Base-by-base conservation (phyloP, 2,888 invertebrate genomes). In the Ernsta delagoae region DNA sequence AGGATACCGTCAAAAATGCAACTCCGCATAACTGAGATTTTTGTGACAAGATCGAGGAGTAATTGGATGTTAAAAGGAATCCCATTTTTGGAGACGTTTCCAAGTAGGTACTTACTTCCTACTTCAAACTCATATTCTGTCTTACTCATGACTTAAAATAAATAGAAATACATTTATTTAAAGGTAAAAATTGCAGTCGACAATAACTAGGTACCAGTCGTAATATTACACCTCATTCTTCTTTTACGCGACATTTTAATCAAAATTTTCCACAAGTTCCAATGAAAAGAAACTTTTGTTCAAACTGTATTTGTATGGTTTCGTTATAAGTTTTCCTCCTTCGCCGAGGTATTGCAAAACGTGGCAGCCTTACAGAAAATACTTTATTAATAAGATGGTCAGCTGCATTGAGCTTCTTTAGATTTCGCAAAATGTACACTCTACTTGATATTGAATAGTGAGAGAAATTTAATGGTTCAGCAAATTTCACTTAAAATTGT, bases 231-330 rank as follows among this genome's bases (percentile, higher is more conserved):
- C 36, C 36, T 36, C 4, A 3, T 24, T 24, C 24, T 24, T 24
- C 24, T 24, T 24, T 24, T 24, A 24, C 24, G 7, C 7, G 41
- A 50, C 8, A 16, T 24, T 16, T 50, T 7, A 3, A 12, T 48
- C 24, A 54, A 45, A 45, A 45, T 34, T 56, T 56, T 0, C 34
- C 31, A 56, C 54, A 56, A 56, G 4, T 56, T 56, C 2, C 54
- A 50, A 50, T 24, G 50, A 24, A 53, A 24, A 53, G 8, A 53
- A 53, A 53, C 5, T 56, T 56, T 56, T n/a, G 34, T 34, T 34
- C 53, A 53, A 16, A 53, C 53, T 34, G 56, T 34, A 56, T 56
- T 56, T 56, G 56, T 56, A n/a, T 34, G 34, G n/a, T 56, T 56
- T 56, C 56, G n/a, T 34, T 56, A 56, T 34, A 56, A 56, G 34